Evolutionary conservation across 2,888 invertebrate genomes (phyloP).

Genomic region (Hirtodrosophila duncani): DNA sequence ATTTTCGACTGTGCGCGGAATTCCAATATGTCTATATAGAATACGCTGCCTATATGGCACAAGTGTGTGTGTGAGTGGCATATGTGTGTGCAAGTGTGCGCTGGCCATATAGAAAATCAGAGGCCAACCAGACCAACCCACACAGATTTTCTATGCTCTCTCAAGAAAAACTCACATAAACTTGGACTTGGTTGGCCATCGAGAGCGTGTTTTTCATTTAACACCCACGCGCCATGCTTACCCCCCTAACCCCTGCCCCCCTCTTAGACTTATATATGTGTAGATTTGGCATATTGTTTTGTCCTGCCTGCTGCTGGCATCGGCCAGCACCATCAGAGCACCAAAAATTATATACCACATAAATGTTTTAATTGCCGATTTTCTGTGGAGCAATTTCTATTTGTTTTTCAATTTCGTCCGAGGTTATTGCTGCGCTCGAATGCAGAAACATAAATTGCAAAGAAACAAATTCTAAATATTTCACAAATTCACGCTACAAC

Average conservation of each 20-base stretch:
- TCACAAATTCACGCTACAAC: slow-evolving; percentile 11
- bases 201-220: slow-evolving; percentile 41
- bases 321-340: no score
- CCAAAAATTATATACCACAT: slow-evolving; percentile 12
- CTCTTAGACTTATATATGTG: slow-evolving; percentile 4
- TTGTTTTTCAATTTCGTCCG: slow-evolving; percentile 41
- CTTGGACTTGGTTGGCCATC: slow-evolving; percentile 64
- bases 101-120: slow-evolving; percentile 50
- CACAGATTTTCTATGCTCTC: slow-evolving; percentile 17
- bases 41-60: slow-evolving; percentile 27
- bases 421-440: slow-evolving; percentile 53
- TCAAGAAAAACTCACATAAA: slow-evolving; percentile 48
- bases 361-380: slow-evolving; percentile 58
- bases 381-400: slow-evolving; percentile 51
- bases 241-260: slow-evolving; percentile 11
- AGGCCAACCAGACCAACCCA: slow-evolving; percentile 72
- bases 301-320: no score
- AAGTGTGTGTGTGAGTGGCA: slow-evolving; percentile 15
- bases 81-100: slow-evolving; percentile 5
- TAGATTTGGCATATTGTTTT: slow-evolving; percentile 34
- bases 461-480: slow-evolving; percentile 12
- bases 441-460: slow-evolving; percentile 38
- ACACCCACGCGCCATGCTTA: slow-evolving; percentile 57
- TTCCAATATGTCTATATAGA: slow-evolving; percentile 66
- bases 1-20: slow-evolving; percentile 68